phyloP scores from a whole-genome alignment of 1,140 invertebrate genomes.

The Bicyclus anynana region DNA sequence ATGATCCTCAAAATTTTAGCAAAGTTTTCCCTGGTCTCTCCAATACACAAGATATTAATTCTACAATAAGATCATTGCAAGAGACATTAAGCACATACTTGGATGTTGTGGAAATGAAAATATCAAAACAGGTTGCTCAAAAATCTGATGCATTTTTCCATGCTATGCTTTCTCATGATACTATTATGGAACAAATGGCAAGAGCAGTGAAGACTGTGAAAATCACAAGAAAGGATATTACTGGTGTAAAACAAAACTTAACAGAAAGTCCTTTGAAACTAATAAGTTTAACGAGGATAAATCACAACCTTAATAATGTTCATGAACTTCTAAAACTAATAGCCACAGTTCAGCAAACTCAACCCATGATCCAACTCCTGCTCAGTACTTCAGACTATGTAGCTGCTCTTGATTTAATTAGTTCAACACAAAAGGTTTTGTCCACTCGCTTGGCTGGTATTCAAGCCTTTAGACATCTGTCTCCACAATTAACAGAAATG shows the following conservation, averaged over 20 bases:
- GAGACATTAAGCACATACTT: slow-evolving; percentile 93
- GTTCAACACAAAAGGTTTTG: slow-evolving; percentile 97
- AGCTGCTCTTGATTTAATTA: slow-evolving; percentile 97
- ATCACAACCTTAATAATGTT: slow-evolving; percentile 80
- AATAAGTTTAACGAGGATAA: slow-evolving; percentile 81
- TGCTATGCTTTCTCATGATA: slow-evolving; percentile 97
- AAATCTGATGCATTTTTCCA: slow-evolving; percentile 98
- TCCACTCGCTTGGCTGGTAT: slow-evolving; percentile 92
- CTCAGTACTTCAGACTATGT: slow-evolving; percentile 98
- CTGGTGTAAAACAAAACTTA: slow-evolving; percentile 86
- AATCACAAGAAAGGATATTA: slow-evolving; percentile 83
- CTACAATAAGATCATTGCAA: slow-evolving; percentile 75
- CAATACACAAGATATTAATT: slow-evolving; percentile 59
- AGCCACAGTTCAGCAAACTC: slow-evolving; percentile 97
- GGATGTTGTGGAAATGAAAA: slow-evolving; percentile 96
- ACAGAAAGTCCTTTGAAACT: slow-evolving; percentile 90
- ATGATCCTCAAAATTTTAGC: slow-evolving; percentile 89
- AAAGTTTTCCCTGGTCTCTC: slow-evolving; percentile 87
- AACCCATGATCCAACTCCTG: slow-evolving; percentile 96
- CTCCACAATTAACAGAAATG: slow-evolving; percentile 97
- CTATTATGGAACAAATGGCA: slow-evolving; percentile 92
- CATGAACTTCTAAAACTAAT: slow-evolving; percentile 92
- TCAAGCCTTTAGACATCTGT: slow-evolving; percentile 96
- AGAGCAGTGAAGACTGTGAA: slow-evolving; percentile 89
- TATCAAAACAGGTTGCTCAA: slow-evolving; percentile 96